Percentiles rank a stretch among this genome's conserved stretches.
Evolutionary conservation across 1,140 invertebrate genomes (phyloP).

Genomic region (fruit fly (Drosophila melanogaster)): DNA sequence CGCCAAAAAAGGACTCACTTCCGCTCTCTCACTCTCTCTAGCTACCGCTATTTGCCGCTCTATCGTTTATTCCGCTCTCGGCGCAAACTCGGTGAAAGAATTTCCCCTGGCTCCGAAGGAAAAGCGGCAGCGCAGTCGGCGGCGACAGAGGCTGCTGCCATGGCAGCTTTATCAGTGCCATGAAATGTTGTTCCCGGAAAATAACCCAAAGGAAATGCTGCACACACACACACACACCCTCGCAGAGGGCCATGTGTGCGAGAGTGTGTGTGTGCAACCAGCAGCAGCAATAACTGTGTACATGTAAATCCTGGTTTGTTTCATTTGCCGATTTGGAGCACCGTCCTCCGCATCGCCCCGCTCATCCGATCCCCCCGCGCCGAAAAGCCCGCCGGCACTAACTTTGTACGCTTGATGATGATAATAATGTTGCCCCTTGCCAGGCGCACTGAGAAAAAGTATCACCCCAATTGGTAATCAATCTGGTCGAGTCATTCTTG

Average conservation of each 20-base stretch:
- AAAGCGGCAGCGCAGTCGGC: slow-evolving; percentile 29
- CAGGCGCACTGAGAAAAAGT: slow-evolving; percentile 25
- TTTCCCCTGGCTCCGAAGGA: slow-evolving; percentile 53
- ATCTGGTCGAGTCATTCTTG: not conserved
- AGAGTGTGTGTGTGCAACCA: slow-evolving; percentile 27
- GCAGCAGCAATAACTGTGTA: slow-evolving; percentile 78
- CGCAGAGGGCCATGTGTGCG: slow-evolving; percentile 17
- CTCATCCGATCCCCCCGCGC: slow-evolving; percentile 26
- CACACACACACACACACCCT: slow-evolving; percentile 46
- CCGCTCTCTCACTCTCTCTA: not conserved
- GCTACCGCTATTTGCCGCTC: not conserved
- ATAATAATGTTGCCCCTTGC: slow-evolving; percentile 78
- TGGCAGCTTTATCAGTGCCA: slow-evolving; percentile 84
- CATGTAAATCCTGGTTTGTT: slow-evolving; percentile 83
- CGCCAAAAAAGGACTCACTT: slow-evolving; percentile 19
- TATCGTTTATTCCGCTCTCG: slow-evolving; percentile 12
- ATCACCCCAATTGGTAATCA: slow-evolving; percentile 12
- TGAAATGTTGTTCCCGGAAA: slow-evolving; percentile 83
- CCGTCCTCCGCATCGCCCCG: slow-evolving; percentile 8
- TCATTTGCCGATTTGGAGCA: slow-evolving; percentile 79
- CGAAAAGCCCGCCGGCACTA: slow-evolving; percentile 73
- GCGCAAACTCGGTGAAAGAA: slow-evolving; percentile 46
- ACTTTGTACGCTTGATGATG: slow-evolving; percentile 81
- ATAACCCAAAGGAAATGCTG: slow-evolving; percentile 82
- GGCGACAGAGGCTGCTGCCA: slow-evolving; percentile 66